These are phyloP conservation scores for Seriola rivoliana DNA, from an alignment of 2,113 vertebrate species.

Conservation along the genomic window DNA sequence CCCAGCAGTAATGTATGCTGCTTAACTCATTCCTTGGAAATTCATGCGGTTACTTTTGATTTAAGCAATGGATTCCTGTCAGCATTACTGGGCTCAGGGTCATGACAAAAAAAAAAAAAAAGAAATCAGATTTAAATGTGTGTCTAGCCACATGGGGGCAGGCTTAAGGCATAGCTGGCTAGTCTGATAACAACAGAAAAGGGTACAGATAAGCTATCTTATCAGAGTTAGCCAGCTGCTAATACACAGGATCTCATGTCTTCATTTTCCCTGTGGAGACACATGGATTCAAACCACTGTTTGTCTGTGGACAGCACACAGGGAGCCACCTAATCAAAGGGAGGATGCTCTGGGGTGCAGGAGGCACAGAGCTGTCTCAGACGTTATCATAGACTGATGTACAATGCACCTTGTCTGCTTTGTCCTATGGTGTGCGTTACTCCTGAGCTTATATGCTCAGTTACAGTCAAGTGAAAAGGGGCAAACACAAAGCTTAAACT, in stretches of 20 bases:
- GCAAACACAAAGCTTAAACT: not conserved
- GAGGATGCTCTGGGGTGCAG: conserved; percentile 18
- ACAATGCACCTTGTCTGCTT: not conserved
- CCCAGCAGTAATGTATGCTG: not conserved
- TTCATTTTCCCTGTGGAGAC: conserved; percentile 35
- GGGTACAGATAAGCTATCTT: conserved; percentile 29
- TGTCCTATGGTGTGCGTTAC: not conserved
- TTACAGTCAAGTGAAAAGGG: conserved; percentile 4
- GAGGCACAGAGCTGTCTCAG: conserved; percentile 3
- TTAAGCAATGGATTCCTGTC: not conserved
- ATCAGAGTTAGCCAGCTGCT: conserved; percentile 46
- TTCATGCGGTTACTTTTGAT: not conserved
- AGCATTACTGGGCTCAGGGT: not conserved
- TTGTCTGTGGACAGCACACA: conserved; percentile 4
- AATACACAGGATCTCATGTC: conserved; percentile 33
- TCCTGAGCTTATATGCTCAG: not conserved
- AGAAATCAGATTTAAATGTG: conserved; percentile 12
- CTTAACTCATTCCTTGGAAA: not conserved
- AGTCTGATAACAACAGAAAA: conserved; percentile 21
- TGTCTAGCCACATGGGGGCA: conserved; percentile 54
- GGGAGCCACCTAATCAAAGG: conserved; percentile 26
- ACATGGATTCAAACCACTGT: not conserved
- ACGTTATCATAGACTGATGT: conserved; percentile 16
- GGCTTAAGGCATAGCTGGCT: conserved; percentile 30
- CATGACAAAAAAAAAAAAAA: not conserved